Percentiles rank a stretch among this genome's conserved stretches.
These are phyloP conservation scores for Eubasilissa regina DNA, from an alignment of 1,140 invertebrate species.

Conservation along the genomic window DNA sequence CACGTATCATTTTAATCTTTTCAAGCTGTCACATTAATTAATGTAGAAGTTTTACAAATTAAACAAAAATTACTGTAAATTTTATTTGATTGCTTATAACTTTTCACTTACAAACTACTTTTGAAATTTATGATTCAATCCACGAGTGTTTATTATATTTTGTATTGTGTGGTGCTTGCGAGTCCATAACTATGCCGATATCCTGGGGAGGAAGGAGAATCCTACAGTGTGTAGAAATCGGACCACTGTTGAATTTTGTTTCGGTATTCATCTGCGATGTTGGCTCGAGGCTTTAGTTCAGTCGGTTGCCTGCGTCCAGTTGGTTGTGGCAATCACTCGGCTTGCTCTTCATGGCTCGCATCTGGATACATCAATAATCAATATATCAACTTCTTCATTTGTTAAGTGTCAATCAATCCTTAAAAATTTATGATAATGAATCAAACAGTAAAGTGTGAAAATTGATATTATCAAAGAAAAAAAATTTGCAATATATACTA, in stretches of 20 bases:
- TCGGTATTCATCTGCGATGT: neutral
- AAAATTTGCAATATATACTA: too few relatives aligned
- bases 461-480: too few relatives aligned
- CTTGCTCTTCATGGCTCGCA: neutral
- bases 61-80: neutral
- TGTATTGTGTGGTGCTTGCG: neutral
- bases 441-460: too few relatives aligned
- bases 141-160: neutral
- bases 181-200: neutral
- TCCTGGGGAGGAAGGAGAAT: neutral
- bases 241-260: neutral
- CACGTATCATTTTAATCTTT: too few relatives aligned
- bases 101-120: constrained; percentile 1
- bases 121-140: neutral
- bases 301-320: constrained; percentile 3
- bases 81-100: neutral
- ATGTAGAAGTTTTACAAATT: too few relatives aligned
- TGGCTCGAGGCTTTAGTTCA: constrained; percentile 17
- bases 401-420: too few relatives aligned
- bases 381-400: neutral
- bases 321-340: neutral
- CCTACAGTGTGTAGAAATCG: neutral
- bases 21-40: too few relatives aligned
- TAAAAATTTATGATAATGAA: too few relatives aligned
- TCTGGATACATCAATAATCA: neutral